Evolutionary conservation across 2,797 vertebrate genomes (phyloP).

Genomic region (Gymnoscopelus braueri): DNA sequence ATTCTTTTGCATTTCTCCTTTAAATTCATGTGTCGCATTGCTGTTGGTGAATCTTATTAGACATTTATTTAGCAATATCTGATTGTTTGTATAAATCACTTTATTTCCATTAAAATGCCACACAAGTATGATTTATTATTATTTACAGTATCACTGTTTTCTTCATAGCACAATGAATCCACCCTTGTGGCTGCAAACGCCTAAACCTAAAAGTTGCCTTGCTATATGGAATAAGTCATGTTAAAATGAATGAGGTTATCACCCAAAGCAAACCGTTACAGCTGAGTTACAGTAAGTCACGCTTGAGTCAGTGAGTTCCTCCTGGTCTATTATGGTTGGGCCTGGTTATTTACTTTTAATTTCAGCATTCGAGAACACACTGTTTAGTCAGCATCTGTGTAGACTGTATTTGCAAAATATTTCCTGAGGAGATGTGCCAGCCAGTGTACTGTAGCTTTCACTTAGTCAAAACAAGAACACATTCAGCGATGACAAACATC

Average conservation of each 20-base stretch:
- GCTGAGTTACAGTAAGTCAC: constrained; percentile 63
- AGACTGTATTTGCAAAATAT: constrained; percentile 72
- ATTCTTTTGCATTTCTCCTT: too few relatives aligned
- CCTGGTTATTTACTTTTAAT: constrained; percentile 73
- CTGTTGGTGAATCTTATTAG: too few relatives aligned
- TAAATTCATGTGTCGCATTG: too few relatives aligned
- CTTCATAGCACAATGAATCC: too few relatives aligned
- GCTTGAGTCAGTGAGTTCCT: constrained; percentile 57
- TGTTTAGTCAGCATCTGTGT: constrained; percentile 73
- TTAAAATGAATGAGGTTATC: constrained; percentile 51
- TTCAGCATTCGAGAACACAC: constrained; percentile 55
- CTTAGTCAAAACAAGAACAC: constrained; percentile 91
- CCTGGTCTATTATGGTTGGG: constrained; percentile 46
- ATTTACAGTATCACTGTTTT: too few relatives aligned
- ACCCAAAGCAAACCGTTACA: constrained; percentile 34
- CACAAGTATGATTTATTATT: too few relatives aligned
- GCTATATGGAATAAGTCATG: constrained; percentile 52
- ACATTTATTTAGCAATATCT: too few relatives aligned
- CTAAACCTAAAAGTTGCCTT: background rate
- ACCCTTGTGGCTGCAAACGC: too few relatives aligned
- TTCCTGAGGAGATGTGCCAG: constrained; percentile 82
- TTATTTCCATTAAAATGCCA: too few relatives aligned
- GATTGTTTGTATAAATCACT: too few relatives aligned
- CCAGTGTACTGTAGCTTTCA: constrained; percentile 81
- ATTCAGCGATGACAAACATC: constrained; percentile 77